A percentile compares a stretch with the other conserved stretches of the same genome.
phyloP scores from a whole-genome alignment of 2,888 invertebrate species.

The Helobdella robusta region DNA sequence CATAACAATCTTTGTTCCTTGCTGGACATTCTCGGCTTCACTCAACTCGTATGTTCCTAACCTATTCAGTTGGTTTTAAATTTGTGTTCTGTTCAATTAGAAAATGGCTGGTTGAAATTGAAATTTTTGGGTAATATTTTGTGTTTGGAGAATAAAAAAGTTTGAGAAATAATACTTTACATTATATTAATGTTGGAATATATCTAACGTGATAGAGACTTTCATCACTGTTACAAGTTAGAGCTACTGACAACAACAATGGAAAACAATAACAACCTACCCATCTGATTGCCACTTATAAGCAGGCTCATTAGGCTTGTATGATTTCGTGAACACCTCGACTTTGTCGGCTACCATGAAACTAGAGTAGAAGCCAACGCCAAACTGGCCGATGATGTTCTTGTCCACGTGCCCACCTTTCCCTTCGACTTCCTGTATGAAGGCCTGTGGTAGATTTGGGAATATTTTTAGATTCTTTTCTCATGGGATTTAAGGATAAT shows the following conservation, averaged over 20 bases:
- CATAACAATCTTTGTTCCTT: slow-evolving; percentile 85
- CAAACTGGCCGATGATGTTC: slow-evolving; percentile 68
- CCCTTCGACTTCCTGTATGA: slow-evolving; percentile 69
- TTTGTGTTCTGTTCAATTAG: too few species aligned
- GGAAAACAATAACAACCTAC: slow-evolving; percentile 50
- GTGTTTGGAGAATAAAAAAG: too few species aligned
- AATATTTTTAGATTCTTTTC: too few species aligned
- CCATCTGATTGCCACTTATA: slow-evolving; percentile 85
- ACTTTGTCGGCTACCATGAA: slow-evolving; percentile 95
- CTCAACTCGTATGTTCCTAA: slow-evolving; percentile 79
- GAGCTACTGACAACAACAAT: too few species aligned
- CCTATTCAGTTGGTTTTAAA: slow-evolving; percentile 49
- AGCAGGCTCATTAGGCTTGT: slow-evolving; percentile 59
- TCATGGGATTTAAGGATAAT: too few species aligned
- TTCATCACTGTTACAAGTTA: too few species aligned
- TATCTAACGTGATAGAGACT: too few species aligned
- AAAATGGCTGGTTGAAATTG: too few species aligned
- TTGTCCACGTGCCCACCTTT: slow-evolving; percentile 41
- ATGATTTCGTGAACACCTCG: slow-evolving; percentile 72
- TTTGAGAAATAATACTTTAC: too few species aligned
- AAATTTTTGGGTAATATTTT: too few species aligned
- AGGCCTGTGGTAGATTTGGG: slow-evolving; percentile 63
- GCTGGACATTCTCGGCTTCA: slow-evolving; percentile 70
- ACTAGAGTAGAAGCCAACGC: slow-evolving; percentile 92
- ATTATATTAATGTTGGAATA: too few species aligned